Evolutionary conservation across 2,797 vertebrate species (phyloP).

Genomic region (Phoebastria nigripes): DNA sequence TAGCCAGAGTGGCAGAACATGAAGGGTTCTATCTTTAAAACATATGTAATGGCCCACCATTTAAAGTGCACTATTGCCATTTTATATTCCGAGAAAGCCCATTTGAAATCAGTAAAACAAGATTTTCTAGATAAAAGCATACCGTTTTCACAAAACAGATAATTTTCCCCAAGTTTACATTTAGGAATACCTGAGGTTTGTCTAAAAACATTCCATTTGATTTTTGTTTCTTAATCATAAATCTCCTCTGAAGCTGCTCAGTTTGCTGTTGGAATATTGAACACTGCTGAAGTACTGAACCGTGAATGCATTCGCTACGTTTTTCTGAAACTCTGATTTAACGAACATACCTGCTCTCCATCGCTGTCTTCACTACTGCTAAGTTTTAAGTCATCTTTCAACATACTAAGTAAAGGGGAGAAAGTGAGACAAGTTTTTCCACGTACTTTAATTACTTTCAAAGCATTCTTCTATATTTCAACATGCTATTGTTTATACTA

Average conservation of each 20-base stretch:
- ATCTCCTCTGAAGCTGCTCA: not conserved
- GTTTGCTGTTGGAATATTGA: not conserved
- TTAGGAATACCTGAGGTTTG: not conserved
- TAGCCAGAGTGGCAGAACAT: not conserved
- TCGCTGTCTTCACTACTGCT: constrained; percentile 99
- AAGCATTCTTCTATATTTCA: constrained; percentile 11
- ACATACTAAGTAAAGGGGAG: constrained; percentile 75
- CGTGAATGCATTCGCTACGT: accelerated
- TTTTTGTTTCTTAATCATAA: not conserved
- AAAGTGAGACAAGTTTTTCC: constrained; percentile 62
- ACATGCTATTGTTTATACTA: not conserved
- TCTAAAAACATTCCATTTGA: not conserved
- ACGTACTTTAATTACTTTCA: not conserved
- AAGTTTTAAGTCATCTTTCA: constrained; percentile 95
- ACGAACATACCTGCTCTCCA: constrained; percentile 85
- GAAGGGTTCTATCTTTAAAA: not conserved
- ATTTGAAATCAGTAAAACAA: not conserved
- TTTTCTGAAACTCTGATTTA: not conserved
- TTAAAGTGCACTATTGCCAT: not conserved
- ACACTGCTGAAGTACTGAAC: not conserved
- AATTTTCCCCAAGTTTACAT: not conserved
- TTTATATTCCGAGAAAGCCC: not conserved
- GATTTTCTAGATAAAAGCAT: not conserved
- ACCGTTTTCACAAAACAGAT: not conserved
- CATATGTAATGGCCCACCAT: not conserved